phyloP scores from a whole-genome alignment of 2,797 vertebrate species.

The Rhynchonycteris naso region DNA sequence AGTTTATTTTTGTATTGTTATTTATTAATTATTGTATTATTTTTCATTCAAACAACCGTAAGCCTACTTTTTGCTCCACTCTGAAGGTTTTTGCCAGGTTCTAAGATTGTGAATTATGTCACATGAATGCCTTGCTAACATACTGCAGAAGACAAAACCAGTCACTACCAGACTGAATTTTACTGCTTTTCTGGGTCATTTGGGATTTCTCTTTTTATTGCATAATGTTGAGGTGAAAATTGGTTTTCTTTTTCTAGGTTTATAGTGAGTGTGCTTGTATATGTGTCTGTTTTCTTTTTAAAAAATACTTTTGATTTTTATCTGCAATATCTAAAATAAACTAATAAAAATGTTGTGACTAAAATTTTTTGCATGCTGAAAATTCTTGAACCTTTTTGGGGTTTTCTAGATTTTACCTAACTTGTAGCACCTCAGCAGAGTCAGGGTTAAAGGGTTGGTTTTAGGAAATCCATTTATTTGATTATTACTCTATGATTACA shows the following conservation, averaged over 20 bases:
- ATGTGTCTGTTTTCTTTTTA: not conserved
- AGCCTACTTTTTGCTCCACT: not conserved
- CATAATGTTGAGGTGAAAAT: conserved; percentile 41
- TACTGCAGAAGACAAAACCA: not conserved
- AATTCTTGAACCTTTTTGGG: not conserved
- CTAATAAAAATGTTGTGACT: not conserved
- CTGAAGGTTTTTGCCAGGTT: not conserved
- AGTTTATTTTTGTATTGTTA: not conserved
- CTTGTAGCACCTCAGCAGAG: not conserved
- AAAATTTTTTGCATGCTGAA: not conserved
- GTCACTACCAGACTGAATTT: not conserved
- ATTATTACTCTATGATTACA: not conserved
- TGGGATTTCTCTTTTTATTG: conserved; percentile 10
- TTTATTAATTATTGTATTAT: not conserved
- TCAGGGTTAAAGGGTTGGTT: not conserved
- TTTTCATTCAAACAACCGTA: not conserved
- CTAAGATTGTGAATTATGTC: not conserved
- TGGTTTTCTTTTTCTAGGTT: not conserved
- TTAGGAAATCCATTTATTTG: not conserved
- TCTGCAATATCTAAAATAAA: not conserved
- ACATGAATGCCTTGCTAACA: not conserved
- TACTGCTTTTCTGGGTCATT: not conserved
- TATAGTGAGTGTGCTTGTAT: not conserved
- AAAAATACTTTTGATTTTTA: conserved; percentile 4
- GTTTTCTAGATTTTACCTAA: not conserved